Evolutionary conservation across 1,140 invertebrate genomes (phyloP), one percentile per base, ranked within the genome.

Genomic region (Phthorimaea operculella): DNA sequence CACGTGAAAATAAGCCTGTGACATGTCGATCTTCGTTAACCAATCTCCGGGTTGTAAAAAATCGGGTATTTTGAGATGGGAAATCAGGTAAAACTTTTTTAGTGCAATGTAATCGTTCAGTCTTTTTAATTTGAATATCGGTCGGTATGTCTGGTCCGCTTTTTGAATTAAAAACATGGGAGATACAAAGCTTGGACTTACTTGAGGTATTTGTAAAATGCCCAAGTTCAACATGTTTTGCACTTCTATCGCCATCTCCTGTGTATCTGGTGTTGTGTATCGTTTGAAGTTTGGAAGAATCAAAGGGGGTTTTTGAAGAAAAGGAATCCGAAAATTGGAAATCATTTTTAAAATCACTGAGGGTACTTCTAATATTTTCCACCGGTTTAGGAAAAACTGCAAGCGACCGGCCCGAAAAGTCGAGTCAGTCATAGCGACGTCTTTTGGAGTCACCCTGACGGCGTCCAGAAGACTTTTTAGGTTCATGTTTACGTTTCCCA

Each of bases 1-100:
- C n/a, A 63, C 33, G 54, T 87, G 66, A 66, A 89, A 88, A 57
- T 82, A 63, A 10, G 48, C 48, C 10, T 50, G 17, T 12, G 17
- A 28, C 18, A 50, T 12, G 14, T 50, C 48, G 10, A 50, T 11
- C 14, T 50, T 50, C 11, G 14, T 50, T 5, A 50, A 10, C 48
- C 48, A 50, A 14, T 50, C 60, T n/a, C 48, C 33, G n/a, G 55
- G 47, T 33, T 75, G 66, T 2, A 75, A 52, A 54, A n/a, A 73
- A 4, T 62, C 59, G 52, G 72, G 67, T 52, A 70, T 56, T 33
- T 55, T 42, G 33, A 55, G 51, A 16, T 62, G 63, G n/a, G 58
- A 65, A 16, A 75, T 64, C 10, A 73, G 57, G n/a, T 58, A 47
- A 52, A 75, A 75, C 15, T 54, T 57, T n/a, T 44, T 61, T 18